Evolutionary conservation across 2,888 invertebrate genomes (phyloP).

Genomic region (Gymnocheta viridis): DNA sequence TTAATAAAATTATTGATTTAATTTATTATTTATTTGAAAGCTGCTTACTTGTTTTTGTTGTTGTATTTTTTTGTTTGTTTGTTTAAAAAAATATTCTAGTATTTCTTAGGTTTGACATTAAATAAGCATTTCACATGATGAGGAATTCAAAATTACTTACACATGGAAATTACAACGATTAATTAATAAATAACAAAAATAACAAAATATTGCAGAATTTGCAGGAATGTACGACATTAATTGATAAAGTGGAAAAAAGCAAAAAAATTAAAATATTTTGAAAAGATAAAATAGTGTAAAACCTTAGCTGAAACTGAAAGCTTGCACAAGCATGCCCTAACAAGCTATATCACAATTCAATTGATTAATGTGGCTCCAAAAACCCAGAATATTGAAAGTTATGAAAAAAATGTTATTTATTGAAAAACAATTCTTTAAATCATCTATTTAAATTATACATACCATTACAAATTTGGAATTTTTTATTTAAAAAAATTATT

Average conservation of each 20-base stretch:
- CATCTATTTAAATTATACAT: too few relatives aligned
- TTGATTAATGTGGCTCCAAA: too few relatives aligned
- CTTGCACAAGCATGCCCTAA: background rate
- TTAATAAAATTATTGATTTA: background rate
- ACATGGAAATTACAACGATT: conserved; percentile 48
- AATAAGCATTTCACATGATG: conserved; percentile 77
- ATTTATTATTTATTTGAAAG: conserved; percentile 13
- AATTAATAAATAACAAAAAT: conserved; percentile 19
- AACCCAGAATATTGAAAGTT: too few relatives aligned
- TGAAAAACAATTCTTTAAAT: too few relatives aligned
- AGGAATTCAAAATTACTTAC: conserved; percentile 78
- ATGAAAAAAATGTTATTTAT: too few relatives aligned
- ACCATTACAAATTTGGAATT: too few relatives aligned
- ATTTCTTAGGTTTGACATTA: conserved; percentile 64
- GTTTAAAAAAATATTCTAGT: conserved; percentile 37
- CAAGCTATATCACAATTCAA: too few relatives aligned
- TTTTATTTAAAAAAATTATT: too few relatives aligned
- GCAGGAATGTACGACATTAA: background rate
- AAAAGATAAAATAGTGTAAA: background rate
- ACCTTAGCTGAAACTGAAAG: background rate
- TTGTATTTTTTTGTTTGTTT: conserved; percentile 38
- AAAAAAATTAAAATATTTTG: background rate
- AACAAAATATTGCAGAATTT: background rate
- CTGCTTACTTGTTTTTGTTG: conserved; percentile 69
- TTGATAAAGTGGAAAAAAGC: background rate